Percentiles rank a stretch among this genome's conserved stretches.
These are phyloP conservation scores for Brachycybe producta DNA, from an alignment of 2,888 invertebrate species.

Conservation along the genomic window DNA sequence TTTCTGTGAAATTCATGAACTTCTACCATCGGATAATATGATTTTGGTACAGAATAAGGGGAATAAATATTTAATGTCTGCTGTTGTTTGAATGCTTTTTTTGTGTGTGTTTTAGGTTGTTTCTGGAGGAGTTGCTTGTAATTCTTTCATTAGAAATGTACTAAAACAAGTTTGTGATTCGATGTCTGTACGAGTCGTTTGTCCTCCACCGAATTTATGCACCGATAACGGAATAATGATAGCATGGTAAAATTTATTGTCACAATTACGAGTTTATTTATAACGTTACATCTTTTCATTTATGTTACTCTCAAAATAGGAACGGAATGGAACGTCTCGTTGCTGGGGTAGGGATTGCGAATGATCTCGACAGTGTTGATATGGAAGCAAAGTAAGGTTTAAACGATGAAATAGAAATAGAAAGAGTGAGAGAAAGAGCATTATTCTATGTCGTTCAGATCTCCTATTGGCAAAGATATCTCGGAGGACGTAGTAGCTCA, in stretches of 20 bases:
- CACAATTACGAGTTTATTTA: neutral
- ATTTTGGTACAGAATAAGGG: constrained; percentile 40
- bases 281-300: neutral
- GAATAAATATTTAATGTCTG: neutral
- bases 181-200: constrained; percentile 44
- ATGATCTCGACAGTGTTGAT: constrained; percentile 47
- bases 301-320: constrained; percentile 35
- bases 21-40: constrained; percentile 47
- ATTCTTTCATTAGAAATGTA: constrained; percentile 60
- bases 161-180: constrained; percentile 53
- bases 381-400: constrained; percentile 40
- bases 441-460: constrained; percentile 29
- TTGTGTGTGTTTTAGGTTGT: constrained; percentile 52
- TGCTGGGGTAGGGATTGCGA: constrained; percentile 38
- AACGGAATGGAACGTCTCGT: constrained; percentile 74
- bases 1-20: constrained; percentile 47
- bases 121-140: constrained; percentile 94
- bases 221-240: constrained; percentile 99
- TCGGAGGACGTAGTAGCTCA: constrained; percentile 43
- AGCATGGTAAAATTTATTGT: constrained; percentile 50
- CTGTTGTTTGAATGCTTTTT: constrained; percentile 12
- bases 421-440: neutral
- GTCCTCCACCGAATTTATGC: constrained; percentile 73
- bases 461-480: constrained; percentile 49
- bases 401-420: no score